A percentile compares a stretch with the other conserved stretches of the same genome.
Conservation (phyloP, 2,113 vertebrate species). For the Patagioenas fasciata region DNA sequence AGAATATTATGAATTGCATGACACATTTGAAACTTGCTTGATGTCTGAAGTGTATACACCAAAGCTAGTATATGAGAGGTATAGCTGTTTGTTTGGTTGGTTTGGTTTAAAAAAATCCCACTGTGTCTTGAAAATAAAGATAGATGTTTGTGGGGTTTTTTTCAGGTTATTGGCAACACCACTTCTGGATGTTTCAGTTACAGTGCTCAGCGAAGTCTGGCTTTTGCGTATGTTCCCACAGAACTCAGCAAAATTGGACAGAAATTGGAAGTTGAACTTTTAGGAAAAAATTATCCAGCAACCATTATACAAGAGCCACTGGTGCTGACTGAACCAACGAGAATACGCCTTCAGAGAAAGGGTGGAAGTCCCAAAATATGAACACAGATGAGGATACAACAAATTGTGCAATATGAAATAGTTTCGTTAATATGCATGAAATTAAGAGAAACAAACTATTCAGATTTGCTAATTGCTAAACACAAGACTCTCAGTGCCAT, state of each 20-base stretch:
- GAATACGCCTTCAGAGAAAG: constrained; percentile 84
- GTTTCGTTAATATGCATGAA: background rate
- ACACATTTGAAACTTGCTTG: background rate
- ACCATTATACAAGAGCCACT: constrained; percentile 87
- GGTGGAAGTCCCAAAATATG: constrained; percentile 59
- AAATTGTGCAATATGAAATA: background rate
- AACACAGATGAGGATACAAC: background rate
- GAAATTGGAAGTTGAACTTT: constrained; percentile 90
- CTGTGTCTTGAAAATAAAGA: background rate
- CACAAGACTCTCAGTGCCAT: background rate
- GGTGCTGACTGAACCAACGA: constrained; percentile 87
- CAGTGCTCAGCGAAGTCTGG: constrained; percentile 84
- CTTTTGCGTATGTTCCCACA: constrained; percentile 89
- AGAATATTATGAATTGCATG: background rate
- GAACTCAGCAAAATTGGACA: constrained; percentile 86
- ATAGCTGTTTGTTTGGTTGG: background rate
- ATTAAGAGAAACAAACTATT: background rate
- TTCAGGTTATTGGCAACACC: constrained; percentile 94
- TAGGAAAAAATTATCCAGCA: constrained; percentile 87
- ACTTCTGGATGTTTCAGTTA: constrained; percentile 96
- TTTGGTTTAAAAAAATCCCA: background rate
- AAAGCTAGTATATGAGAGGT: background rate
- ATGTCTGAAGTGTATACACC: background rate
- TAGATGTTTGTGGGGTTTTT: background rate
- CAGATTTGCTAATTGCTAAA: background rate